Percentiles rank a stretch among this genome's conserved stretches.
Conservation (phyloP, 2,888 invertebrate genomes). For the Andrena camellia region DNA sequence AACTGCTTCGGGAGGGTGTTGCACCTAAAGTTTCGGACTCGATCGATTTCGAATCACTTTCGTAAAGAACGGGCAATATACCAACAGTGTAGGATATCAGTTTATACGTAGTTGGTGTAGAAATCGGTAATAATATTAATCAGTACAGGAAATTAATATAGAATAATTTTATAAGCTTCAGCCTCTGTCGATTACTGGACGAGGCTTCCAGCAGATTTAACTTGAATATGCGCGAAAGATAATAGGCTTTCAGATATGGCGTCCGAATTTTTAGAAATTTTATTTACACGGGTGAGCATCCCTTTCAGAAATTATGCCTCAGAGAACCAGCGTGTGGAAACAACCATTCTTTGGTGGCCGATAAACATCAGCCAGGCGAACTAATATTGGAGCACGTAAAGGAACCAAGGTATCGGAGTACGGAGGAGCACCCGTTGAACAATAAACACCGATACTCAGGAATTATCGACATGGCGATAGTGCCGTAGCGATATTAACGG, state of each 20-base stretch:
- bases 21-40: neutral
- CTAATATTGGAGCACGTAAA: conserved; percentile 28
- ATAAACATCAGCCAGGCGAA: conserved; percentile 38
- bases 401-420: conserved; percentile 22
- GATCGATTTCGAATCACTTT: neutral
- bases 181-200: neutral
- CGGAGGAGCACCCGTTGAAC: conserved; percentile 30
- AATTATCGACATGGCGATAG: conserved; percentile 36
- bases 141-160: neutral
- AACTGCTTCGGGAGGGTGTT: neutral
- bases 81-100: too few species aligned
- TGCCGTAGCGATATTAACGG: neutral
- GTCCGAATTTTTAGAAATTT: conserved; percentile 6
- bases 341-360: conserved; percentile 27
- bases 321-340: conserved; percentile 24
- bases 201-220: neutral
- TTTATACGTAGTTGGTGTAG: too few species aligned
- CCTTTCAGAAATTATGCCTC: conserved; percentile 3
- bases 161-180: neutral
- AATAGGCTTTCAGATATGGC: neutral
- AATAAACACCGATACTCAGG: conserved; percentile 43
- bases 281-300: neutral
- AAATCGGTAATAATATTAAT: too few species aligned
- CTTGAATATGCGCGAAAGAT: neutral
- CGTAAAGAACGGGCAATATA: neutral